Conservation (phyloP, 2,113 vertebrate species). For the Leuciscus idus region DNA sequence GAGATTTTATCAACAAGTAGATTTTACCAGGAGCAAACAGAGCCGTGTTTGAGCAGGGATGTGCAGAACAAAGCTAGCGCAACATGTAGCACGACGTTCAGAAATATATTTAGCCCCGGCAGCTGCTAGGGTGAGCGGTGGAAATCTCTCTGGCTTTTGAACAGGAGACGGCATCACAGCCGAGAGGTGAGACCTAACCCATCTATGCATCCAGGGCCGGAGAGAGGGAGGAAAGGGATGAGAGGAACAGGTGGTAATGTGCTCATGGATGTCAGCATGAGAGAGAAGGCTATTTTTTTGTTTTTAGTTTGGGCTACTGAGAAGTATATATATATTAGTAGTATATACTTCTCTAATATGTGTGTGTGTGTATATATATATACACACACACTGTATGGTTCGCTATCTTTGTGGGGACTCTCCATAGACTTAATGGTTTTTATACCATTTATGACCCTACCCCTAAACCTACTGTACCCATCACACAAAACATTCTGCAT, state of each 20-base stretch:
- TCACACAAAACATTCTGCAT: no score
- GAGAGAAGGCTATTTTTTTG: neutral
- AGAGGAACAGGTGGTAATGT: constrained; percentile 25
- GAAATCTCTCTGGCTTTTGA: neutral
- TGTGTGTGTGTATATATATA: no score
- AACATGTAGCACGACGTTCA: neutral
- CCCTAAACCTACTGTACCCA: no score
- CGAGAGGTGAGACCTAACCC: constrained; percentile 42
- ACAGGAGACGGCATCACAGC: neutral
- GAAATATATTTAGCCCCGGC: constrained; percentile 23
- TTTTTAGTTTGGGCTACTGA: no score
- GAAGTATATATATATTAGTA: no score
- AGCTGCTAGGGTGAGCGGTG: constrained; percentile 12
- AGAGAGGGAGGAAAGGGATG: neutral
- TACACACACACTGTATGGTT: no score
- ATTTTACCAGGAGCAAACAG: constrained; percentile 22
- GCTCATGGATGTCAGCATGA: neutral
- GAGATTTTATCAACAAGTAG: constrained; percentile 29
- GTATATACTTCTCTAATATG: no score
- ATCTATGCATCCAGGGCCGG: neutral
- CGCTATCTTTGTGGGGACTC: no score
- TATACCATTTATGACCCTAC: no score
- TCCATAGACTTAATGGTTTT: no score
- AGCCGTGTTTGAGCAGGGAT: constrained; percentile 11
- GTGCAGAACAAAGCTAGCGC: neutral